Conservation (phyloP, 2,888 invertebrate species). For the Hypsopygia costalis region DNA sequence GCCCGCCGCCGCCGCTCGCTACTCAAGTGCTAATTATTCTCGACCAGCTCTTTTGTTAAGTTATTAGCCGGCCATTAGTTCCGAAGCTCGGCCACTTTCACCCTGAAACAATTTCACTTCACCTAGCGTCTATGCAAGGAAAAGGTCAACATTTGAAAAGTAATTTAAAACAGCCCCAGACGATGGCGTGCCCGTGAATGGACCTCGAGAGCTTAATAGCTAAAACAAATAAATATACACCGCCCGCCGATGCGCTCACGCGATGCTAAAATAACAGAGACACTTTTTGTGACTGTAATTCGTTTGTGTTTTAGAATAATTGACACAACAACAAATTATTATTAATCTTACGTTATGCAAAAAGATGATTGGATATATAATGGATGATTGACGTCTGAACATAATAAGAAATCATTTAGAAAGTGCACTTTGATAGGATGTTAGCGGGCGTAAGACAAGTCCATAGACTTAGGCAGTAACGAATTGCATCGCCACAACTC, state of each 20-base stretch:
- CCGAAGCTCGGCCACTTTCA: neutral
- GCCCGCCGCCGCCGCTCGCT: too few species aligned
- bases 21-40: neutral
- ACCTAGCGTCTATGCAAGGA: too few species aligned
- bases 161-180: neutral
- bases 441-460: too few species aligned
- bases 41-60: conserved; percentile 20
- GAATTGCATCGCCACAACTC: too few species aligned
- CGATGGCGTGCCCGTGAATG: neutral
- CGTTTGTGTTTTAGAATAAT: neutral
- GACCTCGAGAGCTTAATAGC: neutral
- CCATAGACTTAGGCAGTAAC: too few species aligned
- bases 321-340: neutral
- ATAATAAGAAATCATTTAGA: too few species aligned
- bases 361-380: neutral
- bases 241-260: neutral
- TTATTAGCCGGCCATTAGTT: conserved; percentile 10
- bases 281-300: neutral
- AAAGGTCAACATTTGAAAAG: too few species aligned
- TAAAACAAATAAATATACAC: neutral
- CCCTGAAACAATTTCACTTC: conserved; percentile 2
- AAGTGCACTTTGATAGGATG: too few species aligned
- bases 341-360: neutral
- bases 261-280: neutral
- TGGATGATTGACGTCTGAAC: too few species aligned